Base-by-base conservation (phyloP, 2,113 vertebrate species). In the Zapornia atra region DNA sequence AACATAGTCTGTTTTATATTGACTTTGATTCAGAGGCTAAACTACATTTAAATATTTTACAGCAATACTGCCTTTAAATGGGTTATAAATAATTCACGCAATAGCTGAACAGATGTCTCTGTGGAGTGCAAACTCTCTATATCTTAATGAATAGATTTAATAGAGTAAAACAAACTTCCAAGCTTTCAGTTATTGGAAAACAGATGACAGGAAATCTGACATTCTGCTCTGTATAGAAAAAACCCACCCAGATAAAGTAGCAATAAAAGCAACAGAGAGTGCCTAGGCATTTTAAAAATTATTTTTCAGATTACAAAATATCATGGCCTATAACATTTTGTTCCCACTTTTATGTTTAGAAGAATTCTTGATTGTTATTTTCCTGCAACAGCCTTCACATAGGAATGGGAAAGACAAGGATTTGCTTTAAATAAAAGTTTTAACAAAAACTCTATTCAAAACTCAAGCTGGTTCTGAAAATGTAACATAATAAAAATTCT, bases 41-140 rank as follows among this genome's bases (percentile, higher is more conserved):
- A 77, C 77, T 95, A 75, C 76, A 79, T 90, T 38, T 96, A 90
- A 95, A 94, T 91, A 88, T 83, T 88, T 86, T 79, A 90, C 31
- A 78, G 91, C 69, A 54, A 50, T 21, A 42, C 56, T 91, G 81
- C 65, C 6, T 36, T 86, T 75, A 86, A 89, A 92, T 80, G 86
- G 65, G 25, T 83, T 87, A 91, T 96, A 77, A 96, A 95, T 97
- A 96, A 97, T 97, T 96, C 84, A 95, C 85, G 73, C 44, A 29
- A 61, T 88, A 96, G 92, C 88, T 92, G 87, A 97, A 33, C 81
- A 82, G 95, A 94, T 80, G 82, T 92, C 86, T 84, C 59, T 13
- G 71, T 5, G 29, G 82, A 94, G 53, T 76, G 44, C 17, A 69
- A 91, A 73, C 81, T 66, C 94, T 19, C 57, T 91, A 29, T 73